phyloP scores from a whole-genome alignment of 2,113 vertebrate species.

The Alces alces region DNA sequence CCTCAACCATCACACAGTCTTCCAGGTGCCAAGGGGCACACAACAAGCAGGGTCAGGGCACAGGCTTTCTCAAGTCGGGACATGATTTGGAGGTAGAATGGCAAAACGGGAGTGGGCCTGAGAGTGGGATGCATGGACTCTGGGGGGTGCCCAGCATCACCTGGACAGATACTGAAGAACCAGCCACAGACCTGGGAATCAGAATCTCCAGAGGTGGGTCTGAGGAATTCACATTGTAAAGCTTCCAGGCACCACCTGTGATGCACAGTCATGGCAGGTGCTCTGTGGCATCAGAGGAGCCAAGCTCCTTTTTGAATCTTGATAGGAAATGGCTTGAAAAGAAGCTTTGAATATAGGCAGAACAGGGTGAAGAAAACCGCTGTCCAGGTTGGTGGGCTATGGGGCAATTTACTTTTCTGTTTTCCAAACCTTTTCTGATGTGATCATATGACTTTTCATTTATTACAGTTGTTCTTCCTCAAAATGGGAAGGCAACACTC shows the following conservation, averaged over 20 bases:
- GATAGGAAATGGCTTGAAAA: neutral
- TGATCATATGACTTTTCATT: neutral
- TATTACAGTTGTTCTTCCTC: neutral
- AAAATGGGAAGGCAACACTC: neutral
- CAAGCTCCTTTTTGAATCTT: neutral
- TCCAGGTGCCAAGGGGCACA: rapidly evolving
- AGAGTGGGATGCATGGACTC: too few species aligned
- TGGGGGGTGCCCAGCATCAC: neutral
- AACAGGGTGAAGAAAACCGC: neutral
- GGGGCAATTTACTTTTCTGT: neutral
- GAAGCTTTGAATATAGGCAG: neutral
- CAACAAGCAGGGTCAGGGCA: neutral
- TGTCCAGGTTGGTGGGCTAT: neutral
- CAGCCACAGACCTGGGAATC: neutral
- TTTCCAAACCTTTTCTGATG: neutral
- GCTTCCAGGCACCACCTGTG: neutral
- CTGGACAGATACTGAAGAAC: neutral
- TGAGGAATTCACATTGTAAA: neutral
- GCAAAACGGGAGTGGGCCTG: neutral
- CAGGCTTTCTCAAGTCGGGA: neutral
- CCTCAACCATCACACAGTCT: neutral
- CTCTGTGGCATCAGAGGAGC: neutral
- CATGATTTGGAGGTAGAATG: neutral
- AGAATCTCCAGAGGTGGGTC: neutral
- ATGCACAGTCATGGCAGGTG: neutral